Percentiles rank a stretch among this genome's conserved stretches.
Conservation (phyloP, 2,797 vertebrate genomes). For the Chrysocyon brachyurus region DNA sequence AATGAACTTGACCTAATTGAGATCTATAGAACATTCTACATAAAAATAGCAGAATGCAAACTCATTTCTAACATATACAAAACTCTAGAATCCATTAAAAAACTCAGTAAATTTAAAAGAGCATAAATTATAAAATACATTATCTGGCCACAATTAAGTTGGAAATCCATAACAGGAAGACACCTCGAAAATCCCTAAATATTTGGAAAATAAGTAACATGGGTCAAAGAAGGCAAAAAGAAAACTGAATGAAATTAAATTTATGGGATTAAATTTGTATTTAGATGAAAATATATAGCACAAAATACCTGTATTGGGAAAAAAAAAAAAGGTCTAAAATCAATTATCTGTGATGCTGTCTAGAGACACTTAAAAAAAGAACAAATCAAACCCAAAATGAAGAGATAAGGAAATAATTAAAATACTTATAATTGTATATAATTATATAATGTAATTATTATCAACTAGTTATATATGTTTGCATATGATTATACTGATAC, state of each 20-base stretch:
- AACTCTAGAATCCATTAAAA: not conserved
- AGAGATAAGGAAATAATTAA: not conserved
- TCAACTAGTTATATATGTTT: not conserved
- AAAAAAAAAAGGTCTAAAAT: not conserved
- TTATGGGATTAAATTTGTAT: not conserved
- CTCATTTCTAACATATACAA: not conserved
- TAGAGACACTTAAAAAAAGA: not conserved
- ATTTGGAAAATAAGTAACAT: not conserved
- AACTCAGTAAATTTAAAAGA: not conserved
- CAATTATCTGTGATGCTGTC: not conserved
- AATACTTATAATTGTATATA: not conserved
- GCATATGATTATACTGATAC: not conserved
- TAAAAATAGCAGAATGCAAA: not conserved
- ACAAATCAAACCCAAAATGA: not conserved
- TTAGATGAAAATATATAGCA: not conserved
- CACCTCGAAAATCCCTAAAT: not conserved
- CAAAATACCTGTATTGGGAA: not conserved
- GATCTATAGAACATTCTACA: not conserved
- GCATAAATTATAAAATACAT: not conserved
- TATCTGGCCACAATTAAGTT: not conserved
- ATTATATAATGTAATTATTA: not conserved
- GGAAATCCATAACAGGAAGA: not conserved
- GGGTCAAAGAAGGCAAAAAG: not conserved
- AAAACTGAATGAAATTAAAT: not conserved
- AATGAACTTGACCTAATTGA: not conserved